phyloP scores from a whole-genome alignment of 2,888 invertebrate species.

The Danaus chrysippus region DNA sequence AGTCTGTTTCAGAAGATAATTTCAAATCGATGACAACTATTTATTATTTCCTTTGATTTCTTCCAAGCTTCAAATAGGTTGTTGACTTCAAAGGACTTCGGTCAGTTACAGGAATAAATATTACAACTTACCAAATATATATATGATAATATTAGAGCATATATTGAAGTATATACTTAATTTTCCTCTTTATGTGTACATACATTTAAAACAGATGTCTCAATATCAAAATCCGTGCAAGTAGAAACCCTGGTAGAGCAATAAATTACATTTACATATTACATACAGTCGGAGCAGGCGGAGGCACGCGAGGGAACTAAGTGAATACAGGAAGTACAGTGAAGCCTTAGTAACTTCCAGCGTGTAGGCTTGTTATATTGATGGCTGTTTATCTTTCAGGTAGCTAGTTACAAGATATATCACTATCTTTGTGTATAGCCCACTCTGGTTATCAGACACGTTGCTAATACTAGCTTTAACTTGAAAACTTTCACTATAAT shows the following conservation, averaged over 20 bases:
- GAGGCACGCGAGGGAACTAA: background rate
- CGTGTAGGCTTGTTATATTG: background rate
- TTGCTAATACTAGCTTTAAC: no score
- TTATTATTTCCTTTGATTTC: constrained; percentile 4
- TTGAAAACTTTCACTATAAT: no score
- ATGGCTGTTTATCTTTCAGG: background rate
- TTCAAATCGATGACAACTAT: background rate
- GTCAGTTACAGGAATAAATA: background rate
- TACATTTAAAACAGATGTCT: no score
- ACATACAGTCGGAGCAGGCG: background rate
- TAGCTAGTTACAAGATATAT: background rate
- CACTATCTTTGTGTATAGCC: no score
- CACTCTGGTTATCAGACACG: no score
- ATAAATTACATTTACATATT: constrained; percentile 7
- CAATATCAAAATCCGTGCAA: no score
- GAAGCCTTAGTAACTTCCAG: constrained; percentile 1
- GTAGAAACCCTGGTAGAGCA: background rate
- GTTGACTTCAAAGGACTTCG: background rate
- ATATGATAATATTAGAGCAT: no score
- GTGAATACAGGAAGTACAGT: background rate
- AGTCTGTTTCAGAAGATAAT: background rate
- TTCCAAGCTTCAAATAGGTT: background rate
- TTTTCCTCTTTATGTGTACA: no score
- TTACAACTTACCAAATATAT: no score
- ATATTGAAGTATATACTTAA: no score